Percentiles rank a stretch among this genome's conserved stretches.
Conservation (phyloP, 2,113 vertebrate species). For the Rattus norvegicus region GRCr8 NC_086023.1:145595001-145595500, state of each 20-base stretch:
- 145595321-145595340: neutral
- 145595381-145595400: neutral
- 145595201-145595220: constrained; percentile 41
- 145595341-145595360: neutral
- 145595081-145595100: neutral
- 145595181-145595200: neutral
- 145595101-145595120: neutral
- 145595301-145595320: constrained; percentile 33
- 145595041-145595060: too few species aligned
- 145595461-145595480: constrained; percentile 12
- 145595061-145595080: neutral
- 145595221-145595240: neutral
- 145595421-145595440: neutral
- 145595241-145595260: constrained; percentile 50
- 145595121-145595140: neutral
- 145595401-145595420: neutral
- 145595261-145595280: constrained; percentile 50
- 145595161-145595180: neutral
- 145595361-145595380: neutral
- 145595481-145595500: constrained; percentile 69
- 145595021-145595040: neutral
- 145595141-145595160: neutral
- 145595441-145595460: neutral
- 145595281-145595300: constrained; percentile 40
- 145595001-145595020: neutral